These are phyloP conservation scores for Conomelus anceps DNA, from an alignment of 2,888 invertebrate genomes.

Conservation along the genomic window DNA sequence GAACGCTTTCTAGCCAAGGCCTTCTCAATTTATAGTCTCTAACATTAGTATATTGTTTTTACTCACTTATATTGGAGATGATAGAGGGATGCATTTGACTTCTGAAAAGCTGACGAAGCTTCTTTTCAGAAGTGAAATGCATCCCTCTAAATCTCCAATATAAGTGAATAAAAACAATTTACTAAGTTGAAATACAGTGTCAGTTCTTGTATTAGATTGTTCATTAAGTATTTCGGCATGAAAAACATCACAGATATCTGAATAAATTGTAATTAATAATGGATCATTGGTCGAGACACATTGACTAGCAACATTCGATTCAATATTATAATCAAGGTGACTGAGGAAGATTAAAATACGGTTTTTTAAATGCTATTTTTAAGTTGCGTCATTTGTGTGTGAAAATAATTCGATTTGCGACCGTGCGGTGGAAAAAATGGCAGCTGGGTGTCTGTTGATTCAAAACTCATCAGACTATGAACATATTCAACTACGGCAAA, in stretches of 20 bases:
- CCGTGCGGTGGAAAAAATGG: not conserved
- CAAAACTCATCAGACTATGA: not conserved
- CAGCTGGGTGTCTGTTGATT: not conserved
- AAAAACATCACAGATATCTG: not conserved
- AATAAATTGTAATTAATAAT: not conserved
- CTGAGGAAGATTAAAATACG: not conserved
- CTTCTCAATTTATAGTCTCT: too few species aligned
- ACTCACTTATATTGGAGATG: too few species aligned
- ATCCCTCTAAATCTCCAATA: too few species aligned
- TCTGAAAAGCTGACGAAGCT: too few species aligned
- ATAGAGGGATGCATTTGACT: too few species aligned
- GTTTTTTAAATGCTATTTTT: not conserved
- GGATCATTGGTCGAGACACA: not conserved
- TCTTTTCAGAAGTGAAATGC: too few species aligned
- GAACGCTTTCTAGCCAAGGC: too few species aligned
- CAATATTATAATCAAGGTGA: not conserved
- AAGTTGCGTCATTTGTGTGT: not conserved
- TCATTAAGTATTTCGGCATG: too few species aligned
- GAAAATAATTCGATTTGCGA: not conserved
- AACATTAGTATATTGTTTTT: too few species aligned
- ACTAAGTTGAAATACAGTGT: too few species aligned
- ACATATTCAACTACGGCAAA: not conserved
- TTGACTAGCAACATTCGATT: not conserved
- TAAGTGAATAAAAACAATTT: too few species aligned
- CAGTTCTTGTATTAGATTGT: too few species aligned